phyloP scores from a whole-genome alignment of 23 tunicate species.

The Phallusia fumigata region DNA sequence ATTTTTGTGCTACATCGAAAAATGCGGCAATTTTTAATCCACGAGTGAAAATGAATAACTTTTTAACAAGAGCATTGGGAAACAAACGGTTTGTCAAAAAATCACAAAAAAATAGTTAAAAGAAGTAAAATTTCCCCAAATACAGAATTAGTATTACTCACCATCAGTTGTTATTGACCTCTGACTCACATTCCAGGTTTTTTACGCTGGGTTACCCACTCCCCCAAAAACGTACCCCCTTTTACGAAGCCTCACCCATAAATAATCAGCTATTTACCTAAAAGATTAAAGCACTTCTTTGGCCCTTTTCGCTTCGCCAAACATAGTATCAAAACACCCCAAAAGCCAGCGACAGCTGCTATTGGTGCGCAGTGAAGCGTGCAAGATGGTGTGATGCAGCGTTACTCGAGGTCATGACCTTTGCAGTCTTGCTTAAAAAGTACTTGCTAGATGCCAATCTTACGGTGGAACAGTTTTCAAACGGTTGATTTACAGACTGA shows the following conservation, averaged over 20 bases:
- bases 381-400: not conserved
- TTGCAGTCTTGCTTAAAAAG: not conserved
- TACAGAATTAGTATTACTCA: too few relatives aligned
- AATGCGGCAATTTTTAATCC: too few relatives aligned
- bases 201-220: too few relatives aligned
- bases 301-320: not conserved
- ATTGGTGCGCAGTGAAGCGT: conserved; percentile 3
- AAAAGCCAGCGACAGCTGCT: not conserved
- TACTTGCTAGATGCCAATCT: not conserved
- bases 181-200: too few relatives aligned
- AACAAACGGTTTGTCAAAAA: too few relatives aligned
- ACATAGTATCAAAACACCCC: not conserved
- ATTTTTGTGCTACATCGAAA: too few relatives aligned
- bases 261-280: not conserved
- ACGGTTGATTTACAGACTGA: not conserved
- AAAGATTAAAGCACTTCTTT: not conserved
- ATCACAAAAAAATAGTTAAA: too few relatives aligned
- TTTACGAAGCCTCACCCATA: not conserved
- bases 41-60: too few relatives aligned
- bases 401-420: not conserved
- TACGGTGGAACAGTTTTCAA: not conserved
- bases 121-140: too few relatives aligned
- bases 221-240: too few relatives aligned
- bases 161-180: too few relatives aligned
- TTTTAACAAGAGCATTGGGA: too few relatives aligned